These are phyloP conservation scores for Xestia sexstrigata DNA, from an alignment of 2,888 invertebrate species.

Conservation along the genomic window DNA sequence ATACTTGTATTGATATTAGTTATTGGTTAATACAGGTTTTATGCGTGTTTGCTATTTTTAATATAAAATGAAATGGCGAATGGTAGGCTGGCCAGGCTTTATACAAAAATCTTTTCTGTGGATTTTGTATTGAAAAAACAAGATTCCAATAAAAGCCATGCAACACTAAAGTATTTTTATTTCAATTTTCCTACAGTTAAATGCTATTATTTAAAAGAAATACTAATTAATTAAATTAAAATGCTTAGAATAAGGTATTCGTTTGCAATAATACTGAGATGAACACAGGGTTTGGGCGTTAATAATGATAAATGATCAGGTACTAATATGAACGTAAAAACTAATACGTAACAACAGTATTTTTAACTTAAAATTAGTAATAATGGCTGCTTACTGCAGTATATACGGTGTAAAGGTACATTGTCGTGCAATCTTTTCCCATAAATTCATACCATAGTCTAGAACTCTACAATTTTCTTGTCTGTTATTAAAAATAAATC, in stretches of 20 bases:
- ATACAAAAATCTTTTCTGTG: background rate
- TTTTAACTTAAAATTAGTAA: conserved; percentile 10
- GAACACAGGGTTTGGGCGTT: conserved; percentile 1
- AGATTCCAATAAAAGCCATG: background rate
- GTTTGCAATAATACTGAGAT: conserved; percentile 64
- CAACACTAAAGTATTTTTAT: conserved; percentile 6
- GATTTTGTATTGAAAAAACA: background rate
- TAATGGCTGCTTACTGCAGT: background rate
- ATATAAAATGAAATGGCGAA: too few relatives aligned
- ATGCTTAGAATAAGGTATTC: conserved; percentile 68
- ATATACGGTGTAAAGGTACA: background rate
- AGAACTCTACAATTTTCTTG: too few relatives aligned
- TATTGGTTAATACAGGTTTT: background rate
- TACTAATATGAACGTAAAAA: conserved; percentile 30
- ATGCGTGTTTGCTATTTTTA: too few relatives aligned
- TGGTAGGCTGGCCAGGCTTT: background rate
- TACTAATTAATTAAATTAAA: conserved; percentile 58
- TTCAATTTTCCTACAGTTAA: conserved; percentile 42
- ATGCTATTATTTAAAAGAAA: conserved; percentile 59
- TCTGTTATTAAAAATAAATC: background rate
- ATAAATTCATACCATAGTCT: background rate
- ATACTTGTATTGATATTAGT: background rate
- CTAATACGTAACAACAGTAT: background rate
- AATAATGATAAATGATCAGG: conserved; percentile 36
- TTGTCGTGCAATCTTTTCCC: background rate